These are phyloP conservation scores for Sebastes taczanowskii DNA, from an alignment of 2,797 vertebrate genomes.

Conservation along the genomic window DNA sequence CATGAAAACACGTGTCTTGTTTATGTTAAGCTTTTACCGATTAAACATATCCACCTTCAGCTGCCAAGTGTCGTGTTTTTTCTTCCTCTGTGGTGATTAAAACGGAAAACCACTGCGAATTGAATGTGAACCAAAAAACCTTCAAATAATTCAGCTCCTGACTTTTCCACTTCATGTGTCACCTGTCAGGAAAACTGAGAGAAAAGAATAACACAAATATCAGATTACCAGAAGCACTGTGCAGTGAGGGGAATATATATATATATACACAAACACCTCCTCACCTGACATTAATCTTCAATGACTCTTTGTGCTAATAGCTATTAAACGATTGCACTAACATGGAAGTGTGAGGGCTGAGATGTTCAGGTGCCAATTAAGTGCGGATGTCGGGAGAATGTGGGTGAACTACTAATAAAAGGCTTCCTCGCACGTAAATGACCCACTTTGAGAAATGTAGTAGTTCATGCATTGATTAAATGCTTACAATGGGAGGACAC, in stretches of 20 bases:
- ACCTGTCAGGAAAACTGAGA: constrained; percentile 54
- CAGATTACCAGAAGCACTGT: constrained; percentile 33
- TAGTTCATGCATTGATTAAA: not conserved
- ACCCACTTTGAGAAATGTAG: constrained; percentile 2
- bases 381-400: constrained; percentile 5
- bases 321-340: constrained; percentile 11
- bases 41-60: constrained; percentile 42
- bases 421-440: not conserved
- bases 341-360: constrained; percentile 22
- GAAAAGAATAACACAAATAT: constrained; percentile 44
- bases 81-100: constrained; percentile 44
- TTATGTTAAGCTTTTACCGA: constrained; percentile 15
- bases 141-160: constrained; percentile 41
- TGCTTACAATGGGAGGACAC: not conserved
- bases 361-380: constrained; percentile 28
- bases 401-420: constrained; percentile 13
- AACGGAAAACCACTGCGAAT: constrained; percentile 46
- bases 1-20: constrained; percentile 15
- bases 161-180: constrained; percentile 37
- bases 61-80: constrained; percentile 50
- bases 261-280: constrained; percentile 41
- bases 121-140: constrained; percentile 55
- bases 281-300: constrained; percentile 23
- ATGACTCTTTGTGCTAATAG: constrained; percentile 16
- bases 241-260: constrained; percentile 10